Percentiles rank a stretch among this genome's conserved stretches.
Evolutionary conservation across 2,113 vertebrate genomes (phyloP).

Genomic region (Grantiella picta): DNA sequence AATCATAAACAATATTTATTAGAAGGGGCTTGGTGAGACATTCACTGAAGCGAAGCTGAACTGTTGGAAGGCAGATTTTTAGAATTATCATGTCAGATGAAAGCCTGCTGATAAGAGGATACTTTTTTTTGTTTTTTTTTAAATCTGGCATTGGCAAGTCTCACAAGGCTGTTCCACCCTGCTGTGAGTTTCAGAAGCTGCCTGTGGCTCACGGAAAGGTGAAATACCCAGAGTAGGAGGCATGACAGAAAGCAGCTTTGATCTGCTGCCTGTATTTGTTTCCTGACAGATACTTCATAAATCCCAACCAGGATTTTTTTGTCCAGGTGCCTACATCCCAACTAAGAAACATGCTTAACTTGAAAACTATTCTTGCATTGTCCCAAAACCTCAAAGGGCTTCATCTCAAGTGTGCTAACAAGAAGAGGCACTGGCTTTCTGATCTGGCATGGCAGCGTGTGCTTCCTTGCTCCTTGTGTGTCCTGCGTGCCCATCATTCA

Average conservation of each 20-base stretch:
- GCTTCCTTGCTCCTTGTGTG: accelerated
- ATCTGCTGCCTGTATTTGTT: neutral
- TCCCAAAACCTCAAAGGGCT: neutral
- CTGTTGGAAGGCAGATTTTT: neutral
- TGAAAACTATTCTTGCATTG: neutral
- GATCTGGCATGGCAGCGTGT: accelerated
- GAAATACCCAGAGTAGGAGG: neutral
- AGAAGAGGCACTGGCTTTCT: neutral
- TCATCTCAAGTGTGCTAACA: accelerated
- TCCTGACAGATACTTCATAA: neutral
- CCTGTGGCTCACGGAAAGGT: neutral
- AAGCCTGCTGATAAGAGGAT: neutral
- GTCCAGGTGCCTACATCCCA: neutral
- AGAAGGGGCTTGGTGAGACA: neutral
- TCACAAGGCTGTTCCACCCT: neutral
- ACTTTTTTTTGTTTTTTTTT: neutral
- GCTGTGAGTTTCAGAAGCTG: neutral
- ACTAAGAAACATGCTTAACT: accelerated
- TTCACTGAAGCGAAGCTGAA: neutral
- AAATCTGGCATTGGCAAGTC: neutral
- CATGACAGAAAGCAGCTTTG: neutral
- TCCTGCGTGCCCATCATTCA: accelerated
- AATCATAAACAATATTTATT: conserved; percentile 24
- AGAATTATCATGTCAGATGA: neutral
- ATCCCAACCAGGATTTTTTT: neutral